phyloP scores from a whole-genome alignment of 2,888 invertebrate genomes.

The Temnothorax unifasciatus region DNA sequence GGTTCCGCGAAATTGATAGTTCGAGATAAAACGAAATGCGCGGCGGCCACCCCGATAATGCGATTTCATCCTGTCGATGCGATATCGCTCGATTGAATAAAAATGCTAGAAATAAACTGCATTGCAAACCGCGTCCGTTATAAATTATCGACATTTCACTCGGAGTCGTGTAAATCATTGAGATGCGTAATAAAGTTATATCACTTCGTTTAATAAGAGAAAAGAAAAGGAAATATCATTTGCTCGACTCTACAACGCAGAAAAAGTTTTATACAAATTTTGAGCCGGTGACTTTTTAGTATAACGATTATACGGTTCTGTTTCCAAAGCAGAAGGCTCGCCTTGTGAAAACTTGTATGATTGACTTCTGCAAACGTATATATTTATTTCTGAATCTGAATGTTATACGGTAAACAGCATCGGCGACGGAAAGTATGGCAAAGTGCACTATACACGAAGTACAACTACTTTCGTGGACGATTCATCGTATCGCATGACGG shows the following conservation, averaged over 20 bases:
- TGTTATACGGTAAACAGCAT: constrained; percentile 7
- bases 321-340: background rate
- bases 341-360: background rate
- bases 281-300: background rate
- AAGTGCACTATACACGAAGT: background rate
- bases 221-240: background rate
- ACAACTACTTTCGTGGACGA: background rate
- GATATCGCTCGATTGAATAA: constrained; percentile 32
- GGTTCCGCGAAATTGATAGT: constrained; percentile 38
- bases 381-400: background rate
- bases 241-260: background rate
- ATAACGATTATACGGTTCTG: background rate
- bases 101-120: constrained; percentile 8
- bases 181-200: constrained; percentile 8
- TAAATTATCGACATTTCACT: background rate
- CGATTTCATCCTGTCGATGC: constrained; percentile 1
- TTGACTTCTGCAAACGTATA: background rate
- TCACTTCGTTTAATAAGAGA: background rate
- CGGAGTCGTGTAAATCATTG: background rate
- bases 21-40: constrained; percentile 43
- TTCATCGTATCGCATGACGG: constrained; percentile 8
- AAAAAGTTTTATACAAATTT: background rate
- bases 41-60: background rate
- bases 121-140: constrained; percentile 17
- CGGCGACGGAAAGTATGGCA: background rate